phyloP scores from a whole-genome alignment of 2,797 vertebrate species.

The Artibeus lituratus region DNA sequence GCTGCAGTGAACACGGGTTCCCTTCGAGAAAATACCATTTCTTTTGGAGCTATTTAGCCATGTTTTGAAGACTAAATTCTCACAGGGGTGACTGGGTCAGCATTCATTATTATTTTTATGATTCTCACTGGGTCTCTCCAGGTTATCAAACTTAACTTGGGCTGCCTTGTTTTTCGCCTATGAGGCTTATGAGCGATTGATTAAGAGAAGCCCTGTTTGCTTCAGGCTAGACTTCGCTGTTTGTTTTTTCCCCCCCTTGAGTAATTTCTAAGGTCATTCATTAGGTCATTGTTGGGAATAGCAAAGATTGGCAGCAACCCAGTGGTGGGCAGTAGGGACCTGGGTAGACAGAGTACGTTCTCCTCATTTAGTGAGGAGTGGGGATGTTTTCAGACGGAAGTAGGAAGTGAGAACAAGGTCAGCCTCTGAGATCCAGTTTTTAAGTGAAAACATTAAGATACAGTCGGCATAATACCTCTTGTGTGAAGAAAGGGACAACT shows the following conservation, averaged over 20 bases:
- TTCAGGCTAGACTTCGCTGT: background rate
- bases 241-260: background rate
- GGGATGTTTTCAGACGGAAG: background rate
- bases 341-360: background rate
- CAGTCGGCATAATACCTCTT: no score
- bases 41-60: background rate
- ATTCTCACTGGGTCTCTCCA: background rate
- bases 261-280: background rate
- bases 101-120: background rate
- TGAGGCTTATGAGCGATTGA: fast-evolving
- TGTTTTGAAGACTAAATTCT: background rate
- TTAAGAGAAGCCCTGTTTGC: background rate
- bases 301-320: background rate
- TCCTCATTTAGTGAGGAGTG: fast-evolving
- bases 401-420: background rate
- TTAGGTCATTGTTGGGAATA: background rate
- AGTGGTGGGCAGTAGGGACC: background rate
- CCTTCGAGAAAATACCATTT: background rate
- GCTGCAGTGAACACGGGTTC: background rate
- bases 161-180: background rate
- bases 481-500: background rate
- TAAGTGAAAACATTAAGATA: background rate
- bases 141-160: background rate
- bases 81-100: background rate
- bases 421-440: background rate